Conservation (phyloP, 1,140 invertebrate genomes). For the Drosophila repleta region DNA sequence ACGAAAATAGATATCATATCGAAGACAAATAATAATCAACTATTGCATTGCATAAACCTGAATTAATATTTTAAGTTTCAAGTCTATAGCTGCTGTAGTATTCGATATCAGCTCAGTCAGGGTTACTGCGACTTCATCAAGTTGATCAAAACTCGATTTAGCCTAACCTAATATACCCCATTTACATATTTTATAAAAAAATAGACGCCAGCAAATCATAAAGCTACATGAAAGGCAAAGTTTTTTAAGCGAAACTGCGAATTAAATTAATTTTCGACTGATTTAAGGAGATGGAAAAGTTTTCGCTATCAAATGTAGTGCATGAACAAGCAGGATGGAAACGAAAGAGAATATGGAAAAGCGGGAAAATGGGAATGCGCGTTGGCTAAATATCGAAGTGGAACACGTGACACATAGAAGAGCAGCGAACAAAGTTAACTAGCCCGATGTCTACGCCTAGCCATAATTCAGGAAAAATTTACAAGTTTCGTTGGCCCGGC, state of each 20-base stretch:
- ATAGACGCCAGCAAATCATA: slow-evolving; percentile 62
- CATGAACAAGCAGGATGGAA: too few species aligned
- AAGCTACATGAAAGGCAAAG: slow-evolving; percentile 66
- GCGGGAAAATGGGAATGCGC: neutral
- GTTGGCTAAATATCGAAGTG: neutral
- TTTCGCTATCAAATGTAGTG: slow-evolving; percentile 45
- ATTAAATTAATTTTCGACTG: slow-evolving; percentile 82
- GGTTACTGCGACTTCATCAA: too few species aligned
- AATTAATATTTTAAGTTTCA: too few species aligned
- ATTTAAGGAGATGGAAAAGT: slow-evolving; percentile 63
- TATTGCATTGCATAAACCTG: too few species aligned
- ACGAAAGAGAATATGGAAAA: neutral
- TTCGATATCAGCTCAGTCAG: too few species aligned
- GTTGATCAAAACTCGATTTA: too few species aligned
- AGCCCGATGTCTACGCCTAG: slow-evolving; percentile 3
- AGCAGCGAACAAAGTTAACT: slow-evolving; percentile 2
- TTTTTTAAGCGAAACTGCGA: slow-evolving; percentile 71
- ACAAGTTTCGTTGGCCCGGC: slow-evolving; percentile 4
- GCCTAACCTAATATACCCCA: too few species aligned
- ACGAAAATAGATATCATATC: too few species aligned
- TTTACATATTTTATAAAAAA: slow-evolving; percentile 21
- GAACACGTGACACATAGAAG: neutral
- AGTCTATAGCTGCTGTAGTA: too few species aligned
- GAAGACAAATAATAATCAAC: too few species aligned
- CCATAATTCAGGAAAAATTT: slow-evolving; percentile 39